Evolutionary conservation across 1,140 invertebrate species (phyloP).

Genomic region (Megalopta genalis): DNA sequence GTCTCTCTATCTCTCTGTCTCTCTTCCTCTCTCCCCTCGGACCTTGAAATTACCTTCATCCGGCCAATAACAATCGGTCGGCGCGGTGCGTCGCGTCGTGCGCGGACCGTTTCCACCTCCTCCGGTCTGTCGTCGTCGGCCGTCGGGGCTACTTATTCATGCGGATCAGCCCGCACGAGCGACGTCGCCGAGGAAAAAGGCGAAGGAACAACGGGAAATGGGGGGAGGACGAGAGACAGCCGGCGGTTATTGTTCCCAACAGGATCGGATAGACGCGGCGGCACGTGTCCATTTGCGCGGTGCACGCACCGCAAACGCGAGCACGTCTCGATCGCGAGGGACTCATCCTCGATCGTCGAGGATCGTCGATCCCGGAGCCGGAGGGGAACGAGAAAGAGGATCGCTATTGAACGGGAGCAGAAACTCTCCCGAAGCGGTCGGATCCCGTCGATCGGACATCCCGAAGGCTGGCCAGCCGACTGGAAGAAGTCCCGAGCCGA

Average conservation of each 20-base stretch:
- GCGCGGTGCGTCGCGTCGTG: background rate
- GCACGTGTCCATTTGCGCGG: slow-evolving; percentile 37
- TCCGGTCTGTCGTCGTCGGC: background rate
- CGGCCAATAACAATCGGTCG: slow-evolving; percentile 38
- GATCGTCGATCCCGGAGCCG: too few species aligned
- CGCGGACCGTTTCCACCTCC: background rate
- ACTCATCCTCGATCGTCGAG: background rate
- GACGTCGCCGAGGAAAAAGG: background rate
- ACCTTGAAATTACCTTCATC: slow-evolving; percentile 47
- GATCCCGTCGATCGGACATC: too few species aligned
- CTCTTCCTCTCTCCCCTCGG: slow-evolving; percentile 8
- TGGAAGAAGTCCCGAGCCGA: too few species aligned
- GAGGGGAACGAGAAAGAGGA: slow-evolving; percentile 1
- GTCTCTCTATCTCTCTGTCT: too few species aligned
- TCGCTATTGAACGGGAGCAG: background rate
- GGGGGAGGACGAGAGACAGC: background rate
- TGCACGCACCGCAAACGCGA: slow-evolving; percentile 9
- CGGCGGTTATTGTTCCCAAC: slow-evolving; percentile 20
- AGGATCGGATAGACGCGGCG: slow-evolving; percentile 18
- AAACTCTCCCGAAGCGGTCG: too few species aligned
- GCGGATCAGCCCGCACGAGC: slow-evolving; percentile 28
- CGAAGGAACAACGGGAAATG: background rate
- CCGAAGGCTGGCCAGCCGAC: too few species aligned
- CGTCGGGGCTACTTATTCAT: slow-evolving; percentile 34
- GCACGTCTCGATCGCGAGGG: background rate